Conservation (phyloP, 2,888 invertebrate species). For the Bursaphelenchus okinawaensis region DNA sequence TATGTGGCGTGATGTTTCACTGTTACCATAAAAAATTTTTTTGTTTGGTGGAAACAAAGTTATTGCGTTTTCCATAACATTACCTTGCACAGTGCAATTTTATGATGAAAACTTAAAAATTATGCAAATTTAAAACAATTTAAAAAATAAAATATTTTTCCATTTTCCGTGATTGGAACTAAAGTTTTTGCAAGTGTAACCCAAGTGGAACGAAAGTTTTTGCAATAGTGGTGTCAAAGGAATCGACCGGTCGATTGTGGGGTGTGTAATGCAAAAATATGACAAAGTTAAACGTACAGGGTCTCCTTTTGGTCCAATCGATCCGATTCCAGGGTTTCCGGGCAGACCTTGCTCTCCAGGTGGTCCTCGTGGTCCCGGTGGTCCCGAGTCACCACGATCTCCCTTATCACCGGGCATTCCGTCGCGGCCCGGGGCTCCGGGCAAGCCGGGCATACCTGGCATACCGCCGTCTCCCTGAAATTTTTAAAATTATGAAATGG, state of each 20-base stretch:
- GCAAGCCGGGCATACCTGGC: constrained; percentile 65
- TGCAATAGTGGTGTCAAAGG: not conserved
- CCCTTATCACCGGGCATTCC: constrained; percentile 58
- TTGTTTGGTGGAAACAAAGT: no score
- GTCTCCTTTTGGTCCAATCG: constrained; percentile 58
- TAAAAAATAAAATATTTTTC: constrained; percentile 15
- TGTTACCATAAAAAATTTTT: no score
- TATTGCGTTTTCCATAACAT: no score
- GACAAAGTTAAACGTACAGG: constrained; percentile 38
- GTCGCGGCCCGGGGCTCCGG: constrained; percentile 57
- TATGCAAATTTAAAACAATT: constrained; percentile 16
- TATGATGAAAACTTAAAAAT: no score
- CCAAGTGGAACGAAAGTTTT: no score
- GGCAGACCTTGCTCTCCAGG: constrained; percentile 50
- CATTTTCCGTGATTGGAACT: no score
- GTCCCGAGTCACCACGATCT: constrained; percentile 55
- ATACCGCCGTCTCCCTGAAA: constrained; percentile 62
- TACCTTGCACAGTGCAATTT: no score
- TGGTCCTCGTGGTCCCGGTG: constrained; percentile 56
- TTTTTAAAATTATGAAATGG: constrained; percentile 3
- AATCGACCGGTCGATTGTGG: not conserved
- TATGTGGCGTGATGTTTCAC: no score
- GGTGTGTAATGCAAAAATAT: not conserved
- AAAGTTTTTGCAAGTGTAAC: no score
- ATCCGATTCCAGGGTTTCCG: constrained; percentile 57